Conservation (phyloP, 2,113 vertebrate genomes). For the cat (Felis catus) region F.catus_Fca126_mat1.0 CM031420.1:56039001-56039500, state of each 20-base stretch:
- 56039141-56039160: background rate
- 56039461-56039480: slow-evolving; percentile 32
- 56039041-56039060: background rate
- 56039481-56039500: slow-evolving; percentile 27
- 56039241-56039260: background rate
- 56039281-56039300: background rate
- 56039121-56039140: background rate
- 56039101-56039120: background rate
- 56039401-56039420: background rate
- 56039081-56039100: background rate
- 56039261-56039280: slow-evolving; percentile 21
- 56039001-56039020: background rate
- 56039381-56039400: slow-evolving; percentile 1
- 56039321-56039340: background rate
- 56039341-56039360: slow-evolving; percentile 2
- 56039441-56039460: slow-evolving; percentile 25
- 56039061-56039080: background rate
- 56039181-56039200: background rate
- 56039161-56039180: background rate
- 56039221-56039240: background rate
- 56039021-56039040: background rate
- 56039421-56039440: slow-evolving; percentile 1
- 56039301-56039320: slow-evolving; percentile 26
- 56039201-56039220: background rate
- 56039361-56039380: slow-evolving; percentile 25